Evolutionary conservation across 2,113 vertebrate species (phyloP), one percentile per base, ranked within the genome.

Genomic region (Piaya cayana): DNA sequence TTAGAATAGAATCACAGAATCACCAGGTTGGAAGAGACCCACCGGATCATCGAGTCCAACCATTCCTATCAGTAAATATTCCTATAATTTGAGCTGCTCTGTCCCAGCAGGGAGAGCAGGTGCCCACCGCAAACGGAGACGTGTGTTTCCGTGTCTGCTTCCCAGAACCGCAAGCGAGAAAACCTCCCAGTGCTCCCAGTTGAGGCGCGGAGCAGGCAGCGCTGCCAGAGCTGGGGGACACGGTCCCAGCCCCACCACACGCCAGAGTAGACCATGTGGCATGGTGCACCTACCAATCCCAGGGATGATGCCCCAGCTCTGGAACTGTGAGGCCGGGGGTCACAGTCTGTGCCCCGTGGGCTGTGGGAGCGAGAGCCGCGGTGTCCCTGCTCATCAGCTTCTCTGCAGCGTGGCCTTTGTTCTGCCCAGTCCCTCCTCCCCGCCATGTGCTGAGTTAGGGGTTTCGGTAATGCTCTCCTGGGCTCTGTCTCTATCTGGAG

Each of bases 371-470:
- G 19, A 43, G 76, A 69, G n/a, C 63, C 8, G 13, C 15, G 77
- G 97, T 53, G 94, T 98, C 98, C 92, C 94, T 1, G 96, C 97
- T 97, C 97, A 91, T 98, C 98, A 98, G 96, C 63, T 65, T 82
- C 74, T 65, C 68, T 72, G 65, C 74, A 68, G 72, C 49, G 7
- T 85, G 0, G 89, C 85, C 93, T 94, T 97, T 97, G 96, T 96
- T 95, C 88, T n/a, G 63, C 34, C 22, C 30, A 1, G 86, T 92
- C 91, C 91, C 95, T 96, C 95, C 96, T 96, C 97, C 96, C 96
- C 0, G 4, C 92, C 92, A 82, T 93, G 86, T 97, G 97, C 97
- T 97, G 97, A 97, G 92, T 94, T 93, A 95, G 96, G 96, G 91
- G 55, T 92, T 97, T 97, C 81, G 6, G 59, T 93, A 94, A 95